Base-by-base conservation (phyloP, 2,888 invertebrate species). In the Tenthredo scrophulariae region DNA sequence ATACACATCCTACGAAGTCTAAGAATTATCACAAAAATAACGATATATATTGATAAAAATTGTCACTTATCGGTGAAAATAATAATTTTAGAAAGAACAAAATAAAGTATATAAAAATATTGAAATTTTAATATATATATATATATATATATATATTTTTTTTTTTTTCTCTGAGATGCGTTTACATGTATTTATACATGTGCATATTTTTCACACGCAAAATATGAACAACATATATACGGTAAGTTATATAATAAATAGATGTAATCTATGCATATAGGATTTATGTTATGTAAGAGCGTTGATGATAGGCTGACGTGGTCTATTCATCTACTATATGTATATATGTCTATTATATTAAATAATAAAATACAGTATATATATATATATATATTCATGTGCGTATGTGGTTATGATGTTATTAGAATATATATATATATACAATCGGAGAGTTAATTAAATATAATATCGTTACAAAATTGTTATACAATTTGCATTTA, bases 401-500 rank as follows among this genome's bases (percentile, higher is more conserved):
- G 33, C 13, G 10, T 22, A 18, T 40, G 10, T 22, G 22, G 29
- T 22, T 9, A 46, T 46, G 46, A 46, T 50, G 50, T 75, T 43
- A 29, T 43, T 2, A 50, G 18, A 50, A 50, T 70, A 18, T 40
- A 70, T 10, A n/a, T 3, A 7, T 70, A 10, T 40, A 70, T 40
- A n/a, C 33, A 72, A 3, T 7, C n/a, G 13, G 10, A 9, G 40
- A 40, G 22, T 80, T n/a, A 62, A 58, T 58, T 80, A 62, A 26
- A 40, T 80, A 80, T 62, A 80, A 89, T 86, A 85, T 86, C 87
- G 87, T 91, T 91, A 90, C 90, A 88, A 90, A 90, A 90, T 37
- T 90, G 86, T 84, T 88, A 88, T 86, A 88, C 89, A 89, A 90
- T 91, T 91, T 89, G 88, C 89, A 90, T 91, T 91, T 90, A 89